Conservation (phyloP, 2,888 invertebrate genomes). For the Drosophila monieri region DNA sequence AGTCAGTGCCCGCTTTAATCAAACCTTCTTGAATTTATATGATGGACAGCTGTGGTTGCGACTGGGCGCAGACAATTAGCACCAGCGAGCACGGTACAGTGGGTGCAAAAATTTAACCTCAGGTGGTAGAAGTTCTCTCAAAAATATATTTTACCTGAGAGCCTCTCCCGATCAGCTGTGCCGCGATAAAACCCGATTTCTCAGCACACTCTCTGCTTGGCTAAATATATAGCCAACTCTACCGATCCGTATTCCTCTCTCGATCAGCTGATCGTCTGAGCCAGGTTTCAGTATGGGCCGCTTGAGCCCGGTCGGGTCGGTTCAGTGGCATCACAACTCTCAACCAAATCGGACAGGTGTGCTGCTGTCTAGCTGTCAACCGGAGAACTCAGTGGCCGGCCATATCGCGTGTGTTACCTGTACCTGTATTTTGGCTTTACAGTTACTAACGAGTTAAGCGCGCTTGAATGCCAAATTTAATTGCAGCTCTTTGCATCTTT, state of each 20-base stretch:
- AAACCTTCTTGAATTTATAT: conserved; percentile 10
- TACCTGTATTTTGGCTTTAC: conserved; percentile 52
- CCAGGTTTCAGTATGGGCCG: conserved; percentile 9
- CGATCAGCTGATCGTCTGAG: conserved; percentile 37
- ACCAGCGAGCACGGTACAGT: conserved; percentile 28
- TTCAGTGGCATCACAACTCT: conserved; percentile 54
- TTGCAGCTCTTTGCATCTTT: conserved; percentile 49
- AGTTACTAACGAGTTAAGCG: conserved; percentile 64
- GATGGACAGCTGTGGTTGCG: conserved; percentile 41
- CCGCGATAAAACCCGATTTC: not conserved
- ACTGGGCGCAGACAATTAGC: conserved; percentile 41
- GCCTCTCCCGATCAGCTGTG: conserved; percentile 30
- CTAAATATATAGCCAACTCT: not conserved
- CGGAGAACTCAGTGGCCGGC: not conserved
- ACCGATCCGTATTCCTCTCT: conserved; percentile 21
- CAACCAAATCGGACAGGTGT: conserved; percentile 52
- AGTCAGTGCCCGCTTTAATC: conserved; percentile 18
- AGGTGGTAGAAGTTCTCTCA: conserved; percentile 14
- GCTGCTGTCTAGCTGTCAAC: not conserved
- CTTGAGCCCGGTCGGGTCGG: conserved; percentile 29
- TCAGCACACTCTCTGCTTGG: not conserved
- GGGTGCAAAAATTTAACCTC: conserved; percentile 37
- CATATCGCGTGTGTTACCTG: conserved; percentile 26
- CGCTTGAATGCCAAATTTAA: conserved; percentile 81
- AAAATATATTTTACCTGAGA: not conserved